Conservation (phyloP, 2,113 vertebrate genomes). For the Ictalurus punctatus region DNA sequence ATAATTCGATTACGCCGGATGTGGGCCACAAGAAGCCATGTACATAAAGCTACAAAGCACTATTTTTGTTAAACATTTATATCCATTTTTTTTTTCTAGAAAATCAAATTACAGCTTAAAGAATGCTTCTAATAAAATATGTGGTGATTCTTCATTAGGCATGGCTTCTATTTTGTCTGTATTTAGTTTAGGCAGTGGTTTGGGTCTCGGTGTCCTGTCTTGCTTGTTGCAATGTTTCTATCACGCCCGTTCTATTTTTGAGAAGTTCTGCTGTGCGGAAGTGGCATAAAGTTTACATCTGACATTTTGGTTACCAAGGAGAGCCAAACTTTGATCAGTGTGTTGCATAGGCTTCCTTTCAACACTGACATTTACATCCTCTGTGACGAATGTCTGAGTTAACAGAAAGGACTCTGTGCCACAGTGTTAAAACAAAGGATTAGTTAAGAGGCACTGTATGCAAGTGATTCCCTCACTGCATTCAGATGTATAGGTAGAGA, state of each 20-base stretch:
- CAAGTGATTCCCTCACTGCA: background rate
- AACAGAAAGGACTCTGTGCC: background rate
- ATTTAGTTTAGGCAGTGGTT: background rate
- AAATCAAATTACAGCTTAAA: constrained; percentile 5
- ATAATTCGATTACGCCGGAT: constrained; percentile 57
- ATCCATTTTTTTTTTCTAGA: background rate
- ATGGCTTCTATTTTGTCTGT: background rate
- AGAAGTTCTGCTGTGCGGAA: constrained; percentile 11
- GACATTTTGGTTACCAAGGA: constrained; percentile 45
- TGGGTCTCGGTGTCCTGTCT: background rate
- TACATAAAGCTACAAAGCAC: constrained; percentile 47
- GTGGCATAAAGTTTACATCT: constrained; percentile 37
- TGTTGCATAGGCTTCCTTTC: constrained; percentile 26
- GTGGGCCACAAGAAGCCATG: background rate
- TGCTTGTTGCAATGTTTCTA: background rate
- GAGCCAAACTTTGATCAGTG: constrained; percentile 13
- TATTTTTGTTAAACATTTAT: constrained; percentile 29
- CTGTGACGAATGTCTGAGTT: constrained; percentile 16
- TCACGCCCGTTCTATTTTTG: constrained; percentile 9
- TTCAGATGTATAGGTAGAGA: background rate
- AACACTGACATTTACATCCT: constrained; percentile 31
- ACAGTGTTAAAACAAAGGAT: constrained; percentile 18
- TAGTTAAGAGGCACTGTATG: constrained; percentile 13
- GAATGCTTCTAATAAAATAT: background rate
- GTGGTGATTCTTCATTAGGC: background rate